Conservation (phyloP, 2,888 invertebrate genomes). For the Abrostola triplasia region DNA sequence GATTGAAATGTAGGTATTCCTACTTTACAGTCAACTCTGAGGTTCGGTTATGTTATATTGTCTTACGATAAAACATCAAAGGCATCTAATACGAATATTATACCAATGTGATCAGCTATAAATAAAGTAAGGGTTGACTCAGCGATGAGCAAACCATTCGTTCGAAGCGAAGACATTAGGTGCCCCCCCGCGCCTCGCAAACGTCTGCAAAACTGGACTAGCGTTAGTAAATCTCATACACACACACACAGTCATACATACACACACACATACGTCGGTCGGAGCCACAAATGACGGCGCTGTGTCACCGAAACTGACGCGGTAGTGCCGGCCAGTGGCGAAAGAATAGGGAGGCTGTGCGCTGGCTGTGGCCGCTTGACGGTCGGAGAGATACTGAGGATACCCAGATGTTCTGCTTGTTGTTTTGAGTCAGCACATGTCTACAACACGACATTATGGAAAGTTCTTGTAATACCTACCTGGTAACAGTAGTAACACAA, state of each 20-base stretch:
- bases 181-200: not conserved
- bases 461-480: no score
- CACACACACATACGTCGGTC: constrained; percentile 16
- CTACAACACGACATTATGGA: no score
- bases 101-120: no score
- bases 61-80: no score
- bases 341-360: constrained; percentile 36
- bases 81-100: no score
- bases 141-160: constrained; percentile 22
- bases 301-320: constrained; percentile 59
- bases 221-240: constrained; percentile 33
- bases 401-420: not conserved
- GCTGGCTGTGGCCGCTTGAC: no score
- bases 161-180: constrained; percentile 44
- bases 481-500: no score
- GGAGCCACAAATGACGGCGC: constrained; percentile 57
- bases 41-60: no score
- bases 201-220: constrained; percentile 14
- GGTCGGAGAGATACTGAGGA: no score
- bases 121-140: not conserved
- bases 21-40: no score
- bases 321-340: constrained; percentile 21
- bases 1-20: no score
- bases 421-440: no score
- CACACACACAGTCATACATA: constrained; percentile 8